Conservation (phyloP, 2,797 vertebrate genomes). For the Sebastes cheni region DNA sequence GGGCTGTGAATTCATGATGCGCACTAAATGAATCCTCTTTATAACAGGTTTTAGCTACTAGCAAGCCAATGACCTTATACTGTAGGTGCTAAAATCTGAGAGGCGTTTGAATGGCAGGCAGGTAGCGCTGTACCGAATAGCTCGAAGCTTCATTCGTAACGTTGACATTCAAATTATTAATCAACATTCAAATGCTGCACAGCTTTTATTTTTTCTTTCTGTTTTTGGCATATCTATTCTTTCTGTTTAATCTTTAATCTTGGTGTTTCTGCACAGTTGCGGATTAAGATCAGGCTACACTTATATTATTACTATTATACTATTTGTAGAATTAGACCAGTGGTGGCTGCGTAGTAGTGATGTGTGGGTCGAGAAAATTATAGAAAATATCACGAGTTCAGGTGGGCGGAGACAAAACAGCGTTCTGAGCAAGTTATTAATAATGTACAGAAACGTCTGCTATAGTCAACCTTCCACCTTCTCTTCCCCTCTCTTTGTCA, state of each 20-base stretch:
- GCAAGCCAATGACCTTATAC: conserved; percentile 26
- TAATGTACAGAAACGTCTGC: neutral
- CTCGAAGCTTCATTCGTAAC: neutral
- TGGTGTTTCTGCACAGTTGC: neutral
- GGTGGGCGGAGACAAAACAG: neutral
- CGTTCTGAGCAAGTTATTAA: neutral
- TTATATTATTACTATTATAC: neutral
- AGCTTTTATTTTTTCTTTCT: neutral
- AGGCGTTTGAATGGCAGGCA: conserved; percentile 14
- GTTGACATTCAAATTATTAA: neutral
- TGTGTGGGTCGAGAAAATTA: neutral
- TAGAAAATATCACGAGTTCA: too few relatives aligned
- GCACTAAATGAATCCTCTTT: conserved; percentile 43
- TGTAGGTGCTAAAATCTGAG: conserved; percentile 28
- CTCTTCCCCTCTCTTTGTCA: neutral
- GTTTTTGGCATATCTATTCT: neutral
- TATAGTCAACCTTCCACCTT: neutral
- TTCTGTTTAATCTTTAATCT: neutral
- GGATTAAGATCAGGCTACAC: neutral
- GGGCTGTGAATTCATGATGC: conserved; percentile 33
- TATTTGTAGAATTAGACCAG: neutral
- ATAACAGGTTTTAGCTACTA: conserved; percentile 18
- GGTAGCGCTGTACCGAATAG: neutral
- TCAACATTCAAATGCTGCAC: neutral
- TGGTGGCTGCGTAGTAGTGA: neutral